Conservation (phyloP, 2,113 vertebrate genomes). For the Eclectus roratus region DNA sequence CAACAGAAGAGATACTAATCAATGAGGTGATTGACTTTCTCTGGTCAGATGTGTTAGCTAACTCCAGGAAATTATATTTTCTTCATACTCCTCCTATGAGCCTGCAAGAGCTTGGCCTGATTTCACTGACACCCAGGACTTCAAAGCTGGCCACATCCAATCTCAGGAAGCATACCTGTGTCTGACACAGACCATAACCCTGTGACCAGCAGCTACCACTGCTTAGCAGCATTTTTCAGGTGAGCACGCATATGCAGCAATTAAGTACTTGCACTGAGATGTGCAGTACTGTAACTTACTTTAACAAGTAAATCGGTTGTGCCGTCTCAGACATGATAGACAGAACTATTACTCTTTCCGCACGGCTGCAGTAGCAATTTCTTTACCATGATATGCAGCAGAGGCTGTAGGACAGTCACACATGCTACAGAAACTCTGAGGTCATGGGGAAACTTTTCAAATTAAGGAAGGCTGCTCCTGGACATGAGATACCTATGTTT, state of each 20-base stretch:
- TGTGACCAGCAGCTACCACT: background rate
- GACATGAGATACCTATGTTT: slow-evolving; percentile 6
- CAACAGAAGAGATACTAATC: slow-evolving; percentile 40
- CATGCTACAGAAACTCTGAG: slow-evolving; percentile 17
- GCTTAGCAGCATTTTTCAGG: background rate
- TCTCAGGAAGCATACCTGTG: background rate
- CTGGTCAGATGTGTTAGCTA: slow-evolving; percentile 18
- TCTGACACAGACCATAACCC: background rate
- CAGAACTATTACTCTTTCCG: background rate
- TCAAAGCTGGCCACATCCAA: slow-evolving; percentile 26
- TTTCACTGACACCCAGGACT: background rate
- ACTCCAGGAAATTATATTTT: slow-evolving; percentile 31
- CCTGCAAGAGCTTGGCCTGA: background rate
- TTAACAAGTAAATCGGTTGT: background rate
- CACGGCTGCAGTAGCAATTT: background rate
- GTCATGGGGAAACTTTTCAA: slow-evolving; percentile 14
- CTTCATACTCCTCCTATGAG: slow-evolving; percentile 14
- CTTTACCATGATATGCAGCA: background rate
- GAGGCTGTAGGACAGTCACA: background rate
- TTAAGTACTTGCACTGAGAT: background rate
- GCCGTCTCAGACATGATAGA: background rate
- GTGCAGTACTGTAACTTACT: background rate
- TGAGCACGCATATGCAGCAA: background rate
- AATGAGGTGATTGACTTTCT: slow-evolving; percentile 3
- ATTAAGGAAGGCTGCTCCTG: slow-evolving; percentile 5